Base-by-base conservation (phyloP, 2,797 vertebrate species). In the Pseudochaenichthys georgianus region DNA sequence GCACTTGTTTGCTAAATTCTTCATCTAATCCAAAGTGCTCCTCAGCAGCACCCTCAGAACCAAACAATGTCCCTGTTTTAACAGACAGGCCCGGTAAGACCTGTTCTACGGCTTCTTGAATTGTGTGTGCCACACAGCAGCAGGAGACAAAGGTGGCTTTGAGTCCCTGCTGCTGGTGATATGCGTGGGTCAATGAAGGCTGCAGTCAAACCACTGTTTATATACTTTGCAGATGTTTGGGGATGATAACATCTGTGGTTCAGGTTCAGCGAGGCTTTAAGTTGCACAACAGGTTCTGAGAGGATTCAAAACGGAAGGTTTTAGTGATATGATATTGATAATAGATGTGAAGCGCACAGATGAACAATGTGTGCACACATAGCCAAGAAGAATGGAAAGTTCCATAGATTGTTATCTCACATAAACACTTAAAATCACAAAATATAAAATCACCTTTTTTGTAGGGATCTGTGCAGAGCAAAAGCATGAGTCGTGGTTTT, bases 71-170 rank as follows among this genome's bases (percentile, higher is more conserved):
- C 83, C 77, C 73, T 31, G 80, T 80, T 92, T 87, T 77, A 73
- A 65, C 47, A 76, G 71, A 59, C 38, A 78, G 74, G 82, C 82
- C 93, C 15, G 55, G 94, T 79, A 86, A 12, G 84, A 95, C 95
- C 87, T 87, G 95, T 96, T 93, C 51, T 51, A 73, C 95, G n/a
- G 78, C 93, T 89, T 86, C 77, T 77, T 68, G 76, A 74, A 87
- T 91, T 89, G 93, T 92, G 78, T 89, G 70, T 78, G 84, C 61
- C 82, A 84, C 88, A 87, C 88, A 70, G 85, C 48, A 12, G 42
- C 80, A 12, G 47, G 34, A 85, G 61, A 95, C 94, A 95, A 95
- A 92, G 91, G 89, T 73, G 68, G 66, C 90, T 92, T 93, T 92
- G 83, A 93, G 87, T 66, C 64, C 48, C 53, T n/a, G 73, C 19